Evolutionary conservation across 1,140 invertebrate genomes (phyloP), one percentile per base, ranked within the genome.

Genomic region (Bicyclus anynana): DNA sequence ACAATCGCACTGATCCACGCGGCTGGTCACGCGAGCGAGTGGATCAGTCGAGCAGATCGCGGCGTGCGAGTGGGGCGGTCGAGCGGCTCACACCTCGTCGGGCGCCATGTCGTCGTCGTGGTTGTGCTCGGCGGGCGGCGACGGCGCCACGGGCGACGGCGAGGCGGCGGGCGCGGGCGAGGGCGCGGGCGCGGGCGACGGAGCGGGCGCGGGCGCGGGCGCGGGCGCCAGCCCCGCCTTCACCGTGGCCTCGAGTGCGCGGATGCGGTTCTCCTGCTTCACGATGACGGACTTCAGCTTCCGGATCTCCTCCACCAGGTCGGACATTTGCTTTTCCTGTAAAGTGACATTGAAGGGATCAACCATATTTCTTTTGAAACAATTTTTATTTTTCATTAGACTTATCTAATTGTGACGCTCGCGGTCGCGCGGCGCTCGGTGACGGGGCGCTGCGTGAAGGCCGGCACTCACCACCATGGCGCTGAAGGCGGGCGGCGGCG

Each of bases 211-310:
- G 46, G 69, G 56, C 10, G 47, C 49, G 2, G 40, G 67, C 33
- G 46, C 54, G 10, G 57, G 69, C 29, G 33, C 53, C 10, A 49
- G 46, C 1, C 44, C 57, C 27, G 74, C 69, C 60, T 87, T 88
- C 13, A 71, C 81, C 0, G 74, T 77, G 14, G 90, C 90, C 64
- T 92, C 91, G 4, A 92, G 73, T 10, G 91, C 90, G 1, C 91
- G 80, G 57, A 92, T 91, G 0, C 97, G 91, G 65, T 96, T 96
- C 86, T 99, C 97, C 77, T 99, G 97, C 74, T 97, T 97, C 2
- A 98, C 94, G 63, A 98, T 95, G 73, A 98, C 95, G 2, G 96
- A 94, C 81, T 98, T 98, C 54, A 98, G 89, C 81, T 97, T 97
- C 42, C 96, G 92, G 53, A 85, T 84, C 57, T 87, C 84, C 72